phyloP scores from a whole-genome alignment of 2,888 invertebrate genomes.

The Phortica okadai region DNA sequence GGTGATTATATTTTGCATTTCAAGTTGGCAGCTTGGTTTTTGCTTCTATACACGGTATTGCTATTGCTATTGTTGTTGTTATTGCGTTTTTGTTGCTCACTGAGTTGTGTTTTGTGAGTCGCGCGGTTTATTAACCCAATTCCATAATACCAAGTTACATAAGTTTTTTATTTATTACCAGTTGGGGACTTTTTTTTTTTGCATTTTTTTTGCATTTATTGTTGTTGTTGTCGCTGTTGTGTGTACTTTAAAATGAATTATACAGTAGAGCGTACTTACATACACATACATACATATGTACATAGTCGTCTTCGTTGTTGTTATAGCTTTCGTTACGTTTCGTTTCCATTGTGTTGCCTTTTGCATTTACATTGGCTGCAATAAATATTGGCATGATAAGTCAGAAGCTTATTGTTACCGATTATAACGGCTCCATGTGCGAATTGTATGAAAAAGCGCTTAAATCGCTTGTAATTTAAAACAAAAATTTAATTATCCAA shows the following conservation, averaged over 20 bases:
- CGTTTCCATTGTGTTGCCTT: constrained; percentile 47
- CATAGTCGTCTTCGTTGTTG: constrained; percentile 5
- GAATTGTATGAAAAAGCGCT: constrained; percentile 44
- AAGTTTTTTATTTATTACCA: constrained; percentile 38
- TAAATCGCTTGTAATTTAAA: background rate
- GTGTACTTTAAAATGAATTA: constrained; percentile 22
- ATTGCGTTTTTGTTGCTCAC: background rate
- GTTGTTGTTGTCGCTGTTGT: constrained; percentile 22
- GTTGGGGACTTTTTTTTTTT: constrained; percentile 26
- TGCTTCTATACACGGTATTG: constrained; percentile 3
- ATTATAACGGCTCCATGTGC: constrained; percentile 54
- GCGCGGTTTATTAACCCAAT: constrained; percentile 63
- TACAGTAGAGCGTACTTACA: constrained; percentile 3
- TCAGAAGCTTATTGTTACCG: constrained; percentile 16
- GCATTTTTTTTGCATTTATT: constrained; percentile 24
- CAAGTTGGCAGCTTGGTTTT: constrained; percentile 33
- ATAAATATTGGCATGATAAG: constrained; percentile 31
- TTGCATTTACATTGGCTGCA: background rate
- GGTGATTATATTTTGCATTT: background rate
- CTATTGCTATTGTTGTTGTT: constrained; percentile 26
- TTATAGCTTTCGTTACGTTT: constrained; percentile 44
- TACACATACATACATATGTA: background rate
- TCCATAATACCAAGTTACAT: constrained; percentile 46
- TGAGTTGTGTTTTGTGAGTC: constrained; percentile 41
- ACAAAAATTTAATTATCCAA: background rate